These are phyloP conservation scores for Drosophila lutescens DNA, from an alignment of 2,888 invertebrate species.

Conservation along the genomic window DNA sequence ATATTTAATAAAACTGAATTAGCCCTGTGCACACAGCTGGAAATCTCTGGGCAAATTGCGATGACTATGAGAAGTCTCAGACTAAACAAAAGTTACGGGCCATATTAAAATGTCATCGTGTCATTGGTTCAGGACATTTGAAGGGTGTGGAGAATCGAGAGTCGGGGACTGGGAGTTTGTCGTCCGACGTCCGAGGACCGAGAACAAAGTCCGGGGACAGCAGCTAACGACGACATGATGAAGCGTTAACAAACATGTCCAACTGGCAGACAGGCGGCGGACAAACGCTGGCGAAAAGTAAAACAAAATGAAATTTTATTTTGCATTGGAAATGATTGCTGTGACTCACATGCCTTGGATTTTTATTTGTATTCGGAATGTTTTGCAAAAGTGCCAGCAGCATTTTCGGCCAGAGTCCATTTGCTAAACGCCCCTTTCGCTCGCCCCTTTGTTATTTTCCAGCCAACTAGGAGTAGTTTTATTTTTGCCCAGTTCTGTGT, in stretches of 20 bases:
- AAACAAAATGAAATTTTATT: constrained; percentile 78
- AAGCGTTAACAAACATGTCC: constrained; percentile 81
- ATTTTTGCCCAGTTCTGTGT: constrained; percentile 52
- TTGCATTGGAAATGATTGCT: constrained; percentile 78
- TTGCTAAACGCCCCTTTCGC: constrained; percentile 63
- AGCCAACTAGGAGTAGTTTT: constrained; percentile 53
- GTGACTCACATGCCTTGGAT: constrained; percentile 52
- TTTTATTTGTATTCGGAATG: constrained; percentile 79
- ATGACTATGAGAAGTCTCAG: constrained; percentile 63
- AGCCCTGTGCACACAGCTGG: constrained; percentile 54
- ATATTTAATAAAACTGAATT: constrained; percentile 72
- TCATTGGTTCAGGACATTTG: constrained; percentile 61
- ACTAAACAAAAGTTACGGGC: constrained; percentile 76
- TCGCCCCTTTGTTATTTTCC: constrained; percentile 33
- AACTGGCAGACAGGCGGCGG: constrained; percentile 63
- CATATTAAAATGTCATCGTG: constrained; percentile 78
- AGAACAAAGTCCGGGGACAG: constrained; percentile 13
- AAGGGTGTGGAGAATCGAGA: constrained; percentile 2
- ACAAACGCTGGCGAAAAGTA: constrained; percentile 57
- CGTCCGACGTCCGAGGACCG: not conserved
- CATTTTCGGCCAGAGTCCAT: constrained; percentile 79
- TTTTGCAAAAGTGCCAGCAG: constrained; percentile 79
- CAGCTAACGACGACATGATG: constrained; percentile 80
- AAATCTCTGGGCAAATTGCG: constrained; percentile 64
- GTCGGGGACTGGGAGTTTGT: not conserved